Evolutionary conservation across 2,113 vertebrate genomes (phyloP), one percentile per base, ranked within the genome.

Genomic region (Daphoenositta chrysoptera): DNA sequence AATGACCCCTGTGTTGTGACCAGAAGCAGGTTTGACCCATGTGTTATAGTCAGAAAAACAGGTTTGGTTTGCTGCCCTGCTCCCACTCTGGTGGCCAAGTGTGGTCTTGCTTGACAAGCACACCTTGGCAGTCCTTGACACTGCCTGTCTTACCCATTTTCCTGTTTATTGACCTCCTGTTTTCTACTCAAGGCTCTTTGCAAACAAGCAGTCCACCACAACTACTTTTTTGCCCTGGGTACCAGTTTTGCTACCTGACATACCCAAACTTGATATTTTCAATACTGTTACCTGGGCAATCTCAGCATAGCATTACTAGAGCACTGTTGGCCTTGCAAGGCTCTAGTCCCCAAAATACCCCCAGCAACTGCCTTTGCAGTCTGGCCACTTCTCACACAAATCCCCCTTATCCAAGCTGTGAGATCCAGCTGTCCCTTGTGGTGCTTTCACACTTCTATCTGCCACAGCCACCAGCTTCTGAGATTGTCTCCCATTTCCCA

Each of bases 401-500:
- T 35, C 18, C 23, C 11, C 5, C 42, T 84, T 53, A 78, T 48
- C 6, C 30, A 31, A 69, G 30, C 23, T 35, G 19, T 75, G 60
- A 37, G 37, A 70, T 70, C 44, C 75, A 78, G 16, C 19, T 4
- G 1, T 31, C 19, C 17, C 28, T 69, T 0, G 0, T 15, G 13
- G 54, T 66, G 33, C 26, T 78, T 78, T 71, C 45, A 69, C 13
- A 21, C 21, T 31, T 17, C 18, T 30, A 7, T 31, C 33, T 54
- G 28, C 53, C 0, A 0, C 0, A 7, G 26, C 10, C 64, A 69
- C 37, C 19, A 57, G 22, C 18, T 91, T 87, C 60, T 54, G 51
- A 27, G 1, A 4, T 19, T 6, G 2, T 26, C 11, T 87, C 50
- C 1, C 4, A 6, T 33, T 60, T 50, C 10, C n/a, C 0, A 0